Conservation (phyloP, 1,140 invertebrate genomes). For the Nasonia longicornis region DNA sequence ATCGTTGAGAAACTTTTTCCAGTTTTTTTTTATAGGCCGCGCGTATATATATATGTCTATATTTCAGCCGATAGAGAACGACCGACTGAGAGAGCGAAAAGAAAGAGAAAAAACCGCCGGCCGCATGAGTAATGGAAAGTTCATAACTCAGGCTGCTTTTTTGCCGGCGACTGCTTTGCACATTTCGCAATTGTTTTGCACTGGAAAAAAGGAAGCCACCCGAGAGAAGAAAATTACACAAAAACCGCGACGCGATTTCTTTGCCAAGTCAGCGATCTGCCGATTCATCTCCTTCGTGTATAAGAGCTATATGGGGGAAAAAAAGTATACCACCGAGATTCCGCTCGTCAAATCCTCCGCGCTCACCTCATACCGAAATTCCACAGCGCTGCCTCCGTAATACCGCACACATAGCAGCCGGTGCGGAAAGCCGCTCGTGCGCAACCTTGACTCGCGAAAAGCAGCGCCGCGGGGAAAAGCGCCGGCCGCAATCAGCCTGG, state of each 20-base stretch:
- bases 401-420: slow-evolving; percentile 4
- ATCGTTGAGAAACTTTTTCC: slow-evolving; percentile 8
- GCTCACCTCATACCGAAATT: neutral
- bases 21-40: slow-evolving; percentile 26
- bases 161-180: neutral
- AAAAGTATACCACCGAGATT: neutral
- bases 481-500: slow-evolving; percentile 27
- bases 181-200: slow-evolving; percentile 12
- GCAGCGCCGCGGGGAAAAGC: slow-evolving; percentile 14
- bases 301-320: no score
- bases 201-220: neutral
- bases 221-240: neutral
- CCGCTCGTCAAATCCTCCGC: neutral
- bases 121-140: slow-evolving; percentile 27
- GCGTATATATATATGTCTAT: neutral
- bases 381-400: neutral
- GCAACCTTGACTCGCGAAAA: slow-evolving; percentile 33
- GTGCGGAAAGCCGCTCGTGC: neutral
- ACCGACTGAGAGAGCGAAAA: neutral
- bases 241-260: neutral
- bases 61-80: slow-evolving; percentile 10
- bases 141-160: slow-evolving; percentile 3
- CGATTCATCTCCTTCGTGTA: no score
- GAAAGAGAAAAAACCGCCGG: neutral
- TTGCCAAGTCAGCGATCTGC: neutral